These are phyloP conservation scores for Drosophila melanosoma DNA, from an alignment of 2,888 invertebrate genomes.

Conservation along the genomic window DNA sequence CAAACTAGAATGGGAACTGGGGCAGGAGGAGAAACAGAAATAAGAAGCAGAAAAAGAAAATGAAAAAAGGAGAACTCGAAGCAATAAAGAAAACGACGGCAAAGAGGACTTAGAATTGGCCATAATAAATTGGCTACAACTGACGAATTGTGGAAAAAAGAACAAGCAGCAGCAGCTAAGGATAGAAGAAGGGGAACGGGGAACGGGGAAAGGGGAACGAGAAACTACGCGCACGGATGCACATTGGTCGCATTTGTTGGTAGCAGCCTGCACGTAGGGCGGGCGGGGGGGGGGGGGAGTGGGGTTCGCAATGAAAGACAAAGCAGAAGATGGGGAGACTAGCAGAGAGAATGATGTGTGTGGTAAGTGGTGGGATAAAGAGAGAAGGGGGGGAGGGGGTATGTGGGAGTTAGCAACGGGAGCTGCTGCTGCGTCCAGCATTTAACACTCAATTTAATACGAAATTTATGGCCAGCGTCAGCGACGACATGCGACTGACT, in stretches of 20 bases:
- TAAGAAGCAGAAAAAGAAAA: neutral
- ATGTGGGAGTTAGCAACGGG: constrained; percentile 2
- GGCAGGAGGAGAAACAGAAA: neutral
- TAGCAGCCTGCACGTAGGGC: neutral
- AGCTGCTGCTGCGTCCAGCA: constrained; percentile 67
- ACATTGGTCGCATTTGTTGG: constrained; percentile 62
- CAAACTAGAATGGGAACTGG: neutral
- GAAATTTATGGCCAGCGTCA: constrained; percentile 76
- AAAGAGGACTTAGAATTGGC: constrained; percentile 52
- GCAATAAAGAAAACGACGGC: constrained; percentile 44
- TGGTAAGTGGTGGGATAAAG: neutral
- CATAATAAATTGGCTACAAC: constrained; percentile 76
- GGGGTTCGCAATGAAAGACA: constrained; percentile 13
- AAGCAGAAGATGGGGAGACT: neutral
- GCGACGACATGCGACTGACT: constrained; percentile 69
- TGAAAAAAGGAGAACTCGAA: constrained; percentile 10
- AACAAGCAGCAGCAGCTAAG: constrained; percentile 13
- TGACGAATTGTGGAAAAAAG: constrained; percentile 64
- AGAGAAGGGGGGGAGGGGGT: neutral
- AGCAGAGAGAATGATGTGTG: constrained; percentile 7
- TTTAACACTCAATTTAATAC: constrained; percentile 80
- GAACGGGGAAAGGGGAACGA: constrained; percentile 3
- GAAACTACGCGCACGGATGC: constrained; percentile 69
- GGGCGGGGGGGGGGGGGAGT: constrained; percentile 3
- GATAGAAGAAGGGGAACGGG: neutral